These are phyloP conservation scores for Cercopithecus petaurista DNA, from an alignment of 2,797 vertebrate species.

Conservation along the genomic window DNA sequence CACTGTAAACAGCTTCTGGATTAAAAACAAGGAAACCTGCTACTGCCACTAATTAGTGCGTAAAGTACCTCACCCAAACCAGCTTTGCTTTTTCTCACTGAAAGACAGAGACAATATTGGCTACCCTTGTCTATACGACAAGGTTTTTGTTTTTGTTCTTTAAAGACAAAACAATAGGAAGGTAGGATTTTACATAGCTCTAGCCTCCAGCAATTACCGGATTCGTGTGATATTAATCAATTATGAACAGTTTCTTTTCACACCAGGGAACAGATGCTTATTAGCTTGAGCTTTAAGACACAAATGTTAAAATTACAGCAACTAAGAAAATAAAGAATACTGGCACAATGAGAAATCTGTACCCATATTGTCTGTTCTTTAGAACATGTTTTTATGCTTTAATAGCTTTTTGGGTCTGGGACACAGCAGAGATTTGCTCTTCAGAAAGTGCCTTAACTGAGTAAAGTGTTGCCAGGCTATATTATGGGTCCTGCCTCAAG, in stretches of 20 bases:
- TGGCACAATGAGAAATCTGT: not conserved
- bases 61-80: not conserved
- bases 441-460: not conserved
- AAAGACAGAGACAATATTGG: not conserved
- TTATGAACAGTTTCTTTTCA: not conserved
- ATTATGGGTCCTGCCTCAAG: not conserved
- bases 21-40: not conserved
- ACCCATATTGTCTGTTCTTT: not conserved
- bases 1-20: not conserved
- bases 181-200: not conserved
- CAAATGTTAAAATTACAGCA: not conserved
- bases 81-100: not conserved
- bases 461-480: not conserved
- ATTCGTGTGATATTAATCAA: not conserved
- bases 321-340: not conserved
- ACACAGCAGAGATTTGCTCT: not conserved
- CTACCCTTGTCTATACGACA: not conserved
- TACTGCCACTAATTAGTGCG: not conserved
- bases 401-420: not conserved
- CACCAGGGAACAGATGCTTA: not conserved
- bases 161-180: slow-evolving; percentile 37
- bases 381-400: not conserved
- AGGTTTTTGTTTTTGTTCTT: not conserved
- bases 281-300: slow-evolving; percentile 30
- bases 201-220: not conserved